These are phyloP conservation scores for Laticauda laticaudata DNA, from an alignment of 2,113 vertebrate genomes.

Conservation along the genomic window DNA sequence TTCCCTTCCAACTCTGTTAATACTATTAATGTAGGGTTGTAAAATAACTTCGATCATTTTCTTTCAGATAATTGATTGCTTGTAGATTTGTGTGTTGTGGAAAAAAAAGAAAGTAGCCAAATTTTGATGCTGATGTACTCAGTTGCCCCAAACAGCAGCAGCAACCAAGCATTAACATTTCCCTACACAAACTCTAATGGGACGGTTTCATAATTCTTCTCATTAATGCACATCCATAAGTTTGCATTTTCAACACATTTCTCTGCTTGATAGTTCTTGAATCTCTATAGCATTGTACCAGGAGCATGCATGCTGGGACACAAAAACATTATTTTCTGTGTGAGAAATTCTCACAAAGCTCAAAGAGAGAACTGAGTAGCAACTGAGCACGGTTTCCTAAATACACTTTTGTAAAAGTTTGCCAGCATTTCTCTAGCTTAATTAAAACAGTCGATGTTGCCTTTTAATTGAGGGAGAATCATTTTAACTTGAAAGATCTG, in stretches of 20 bases:
- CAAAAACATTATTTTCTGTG: neutral
- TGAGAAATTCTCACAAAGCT: neutral
- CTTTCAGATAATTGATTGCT: neutral
- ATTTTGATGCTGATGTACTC: neutral
- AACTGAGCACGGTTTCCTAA: neutral
- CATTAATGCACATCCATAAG: neutral
- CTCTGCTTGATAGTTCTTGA: neutral
- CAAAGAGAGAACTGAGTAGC: neutral
- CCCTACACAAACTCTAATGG: neutral
- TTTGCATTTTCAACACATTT: neutral
- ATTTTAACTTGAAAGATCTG: neutral
- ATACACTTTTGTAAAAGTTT: neutral
- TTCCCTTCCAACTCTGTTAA: too few species aligned
- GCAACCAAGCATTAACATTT: neutral
- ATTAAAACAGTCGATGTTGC: neutral
- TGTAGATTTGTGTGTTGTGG: neutral
- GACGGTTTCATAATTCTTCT: neutral
- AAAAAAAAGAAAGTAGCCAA: neutral
- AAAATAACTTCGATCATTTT: neutral
- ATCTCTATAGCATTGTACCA: neutral
- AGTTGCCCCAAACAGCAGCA: neutral
- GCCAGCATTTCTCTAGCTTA: neutral
- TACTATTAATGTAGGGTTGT: neutral
- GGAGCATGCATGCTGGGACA: neutral
- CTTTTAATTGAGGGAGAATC: neutral